Percentiles rank a stretch among this genome's conserved stretches.
phyloP scores from a whole-genome alignment of 2,888 invertebrate species.

The Pristionchus mayeri region DNA sequence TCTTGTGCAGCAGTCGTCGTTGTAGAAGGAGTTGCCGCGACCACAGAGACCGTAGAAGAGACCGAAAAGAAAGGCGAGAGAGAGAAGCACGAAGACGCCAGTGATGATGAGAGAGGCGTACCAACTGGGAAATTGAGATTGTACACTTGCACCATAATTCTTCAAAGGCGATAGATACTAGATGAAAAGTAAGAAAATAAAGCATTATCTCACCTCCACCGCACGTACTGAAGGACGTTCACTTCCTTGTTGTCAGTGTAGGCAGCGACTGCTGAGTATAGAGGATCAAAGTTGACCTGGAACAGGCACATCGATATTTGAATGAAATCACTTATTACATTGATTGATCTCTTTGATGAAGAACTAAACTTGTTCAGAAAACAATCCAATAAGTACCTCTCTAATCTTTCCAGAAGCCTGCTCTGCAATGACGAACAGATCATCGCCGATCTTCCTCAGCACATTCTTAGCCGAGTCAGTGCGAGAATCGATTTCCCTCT shows the following conservation, averaged over 20 bases:
- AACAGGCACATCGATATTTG: background rate
- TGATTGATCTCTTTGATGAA: no score
- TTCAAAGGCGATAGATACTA: background rate
- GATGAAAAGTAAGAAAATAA: background rate
- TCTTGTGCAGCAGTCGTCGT: constrained; percentile 78
- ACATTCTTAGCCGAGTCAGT: constrained; percentile 58
- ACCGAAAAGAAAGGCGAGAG: constrained; percentile 77
- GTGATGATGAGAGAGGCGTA: constrained; percentile 77
- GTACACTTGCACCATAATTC: background rate
- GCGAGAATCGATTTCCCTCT: constrained; percentile 19
- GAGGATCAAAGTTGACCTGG: constrained; percentile 66
- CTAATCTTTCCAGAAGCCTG: constrained; percentile 68
- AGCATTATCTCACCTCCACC: constrained; percentile 60
- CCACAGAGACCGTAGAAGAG: constrained; percentile 79
- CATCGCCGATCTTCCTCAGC: constrained; percentile 66
- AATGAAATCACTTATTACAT: background rate
- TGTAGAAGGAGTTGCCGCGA: constrained; percentile 77
- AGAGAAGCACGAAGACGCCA: constrained; percentile 76
- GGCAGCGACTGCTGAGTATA: constrained; percentile 66
- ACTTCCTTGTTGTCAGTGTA: constrained; percentile 63
- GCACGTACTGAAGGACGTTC: constrained; percentile 59
- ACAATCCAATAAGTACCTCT: no score
- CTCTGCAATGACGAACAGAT: constrained; percentile 69
- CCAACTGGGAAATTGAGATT: constrained; percentile 74
- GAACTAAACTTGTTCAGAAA: no score